Percentiles rank a stretch among this genome's conserved stretches.
These are phyloP conservation scores for Linyphia triangularis DNA, from an alignment of 2,888 invertebrate species.

Conservation along the genomic window DNA sequence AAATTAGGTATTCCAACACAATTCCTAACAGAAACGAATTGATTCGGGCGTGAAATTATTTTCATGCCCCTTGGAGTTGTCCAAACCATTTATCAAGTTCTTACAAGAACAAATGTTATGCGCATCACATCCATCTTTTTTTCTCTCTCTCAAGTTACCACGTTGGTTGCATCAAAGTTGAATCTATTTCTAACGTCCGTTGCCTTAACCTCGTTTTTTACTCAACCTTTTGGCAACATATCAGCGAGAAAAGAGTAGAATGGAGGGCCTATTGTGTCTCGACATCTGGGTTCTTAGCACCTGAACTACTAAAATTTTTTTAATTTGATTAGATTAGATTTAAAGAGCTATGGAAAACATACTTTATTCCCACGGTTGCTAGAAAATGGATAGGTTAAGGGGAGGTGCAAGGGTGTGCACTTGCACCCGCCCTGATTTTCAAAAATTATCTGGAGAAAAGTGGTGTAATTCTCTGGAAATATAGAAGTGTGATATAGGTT, in stretches of 20 bases:
- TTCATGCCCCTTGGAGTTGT: slow-evolving; percentile 31
- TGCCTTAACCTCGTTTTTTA: slow-evolving; percentile 57
- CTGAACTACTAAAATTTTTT: no score
- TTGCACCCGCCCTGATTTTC: no score
- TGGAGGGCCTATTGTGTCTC: slow-evolving; percentile 22
- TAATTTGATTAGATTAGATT: no score
- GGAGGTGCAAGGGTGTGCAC: no score
- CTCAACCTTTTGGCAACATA: slow-evolving; percentile 28
- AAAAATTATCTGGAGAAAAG: no score
- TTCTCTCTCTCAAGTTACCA: slow-evolving; percentile 8
- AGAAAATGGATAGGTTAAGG: no score
- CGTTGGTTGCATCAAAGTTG: slow-evolving; percentile 31
- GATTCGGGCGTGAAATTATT: slow-evolving; percentile 30
- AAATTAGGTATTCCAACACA: neutral
- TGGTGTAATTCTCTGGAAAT: no score
- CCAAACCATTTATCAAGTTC: slow-evolving; percentile 48
- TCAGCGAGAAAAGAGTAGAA: slow-evolving; percentile 14
- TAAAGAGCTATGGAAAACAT: no score
- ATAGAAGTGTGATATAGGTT: no score
- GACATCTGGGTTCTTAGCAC: neutral
- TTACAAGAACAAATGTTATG: slow-evolving; percentile 54
- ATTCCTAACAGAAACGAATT: neutral
- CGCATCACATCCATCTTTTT: neutral
- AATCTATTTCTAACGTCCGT: slow-evolving; percentile 47
- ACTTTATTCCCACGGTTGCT: no score